phyloP scores from a whole-genome alignment of 2,797 vertebrate species.

The Uromys caudimaculatus region DNA sequence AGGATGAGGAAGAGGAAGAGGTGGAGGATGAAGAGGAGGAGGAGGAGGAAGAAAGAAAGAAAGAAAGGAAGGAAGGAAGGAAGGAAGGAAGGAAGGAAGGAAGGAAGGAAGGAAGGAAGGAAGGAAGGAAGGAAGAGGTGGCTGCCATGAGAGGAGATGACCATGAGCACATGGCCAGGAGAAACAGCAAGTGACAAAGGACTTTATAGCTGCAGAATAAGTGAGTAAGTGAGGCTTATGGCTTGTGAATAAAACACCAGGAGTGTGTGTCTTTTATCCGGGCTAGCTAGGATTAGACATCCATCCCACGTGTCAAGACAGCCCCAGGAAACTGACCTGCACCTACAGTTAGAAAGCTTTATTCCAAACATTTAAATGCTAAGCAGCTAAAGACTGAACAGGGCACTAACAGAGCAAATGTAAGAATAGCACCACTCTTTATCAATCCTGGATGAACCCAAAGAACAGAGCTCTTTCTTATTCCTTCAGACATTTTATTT shows the following conservation, averaged over 20 bases:
- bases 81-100: no score
- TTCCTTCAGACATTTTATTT: neutral
- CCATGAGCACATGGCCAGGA: no score
- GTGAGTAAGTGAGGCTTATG: neutral
- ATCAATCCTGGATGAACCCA: neutral
- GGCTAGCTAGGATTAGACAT: neutral
- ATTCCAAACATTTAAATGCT: conserved; percentile 3
- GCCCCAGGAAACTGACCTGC: conserved; percentile 2
- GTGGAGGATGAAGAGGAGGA: no score
- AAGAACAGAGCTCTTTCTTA: neutral
- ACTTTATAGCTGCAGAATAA: neutral
- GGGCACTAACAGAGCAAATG: neutral
- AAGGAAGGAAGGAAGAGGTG: no score
- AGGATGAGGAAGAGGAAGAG: no score
- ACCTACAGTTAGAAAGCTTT: neutral
- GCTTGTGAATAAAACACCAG: neutral
- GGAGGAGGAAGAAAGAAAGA: no score
- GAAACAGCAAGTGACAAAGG: neutral
- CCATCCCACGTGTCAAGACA: neutral
- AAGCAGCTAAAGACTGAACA: neutral
- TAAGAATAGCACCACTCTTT: neutral
- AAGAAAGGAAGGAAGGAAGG: no score
- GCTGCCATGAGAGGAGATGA: no score
- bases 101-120: no score
- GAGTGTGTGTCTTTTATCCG: neutral